Evolutionary conservation across 2,797 vertebrate genomes (phyloP).

Genomic region (Sorex maritimensis): DNA sequence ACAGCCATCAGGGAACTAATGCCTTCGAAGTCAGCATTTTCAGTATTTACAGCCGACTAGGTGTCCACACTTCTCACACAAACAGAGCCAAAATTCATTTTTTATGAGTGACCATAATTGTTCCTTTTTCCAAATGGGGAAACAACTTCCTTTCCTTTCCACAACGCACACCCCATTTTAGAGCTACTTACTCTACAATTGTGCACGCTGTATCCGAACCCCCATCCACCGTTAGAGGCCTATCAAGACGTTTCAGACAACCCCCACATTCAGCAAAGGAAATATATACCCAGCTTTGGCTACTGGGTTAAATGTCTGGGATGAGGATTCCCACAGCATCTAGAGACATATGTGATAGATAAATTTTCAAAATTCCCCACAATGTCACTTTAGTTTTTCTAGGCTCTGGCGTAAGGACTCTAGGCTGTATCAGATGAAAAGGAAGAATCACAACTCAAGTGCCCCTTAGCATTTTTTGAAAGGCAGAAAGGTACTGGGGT

Average conservation of each 20-base stretch:
- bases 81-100: not conserved
- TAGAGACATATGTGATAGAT: not conserved
- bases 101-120: not conserved
- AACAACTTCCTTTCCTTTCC: not conserved
- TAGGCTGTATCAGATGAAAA: too few species aligned
- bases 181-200: not conserved
- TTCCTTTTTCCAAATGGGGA: not conserved
- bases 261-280: not conserved
- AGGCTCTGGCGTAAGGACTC: too few species aligned
- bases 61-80: not conserved
- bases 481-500: too few species aligned
- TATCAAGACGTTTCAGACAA: not conserved
- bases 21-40: not conserved
- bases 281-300: not conserved
- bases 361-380: not conserved
- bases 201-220: not conserved
- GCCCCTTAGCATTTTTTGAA: too few species aligned
- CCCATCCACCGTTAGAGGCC: not conserved
- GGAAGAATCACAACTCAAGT: too few species aligned
- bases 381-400: not conserved
- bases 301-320: not conserved
- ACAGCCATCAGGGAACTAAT: not conserved
- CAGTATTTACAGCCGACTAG: not conserved
- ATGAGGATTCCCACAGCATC: not conserved
- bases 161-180: not conserved